Evolutionary conservation across 1,140 invertebrate species (phyloP).

Genomic region (Drosophila tani): DNA sequence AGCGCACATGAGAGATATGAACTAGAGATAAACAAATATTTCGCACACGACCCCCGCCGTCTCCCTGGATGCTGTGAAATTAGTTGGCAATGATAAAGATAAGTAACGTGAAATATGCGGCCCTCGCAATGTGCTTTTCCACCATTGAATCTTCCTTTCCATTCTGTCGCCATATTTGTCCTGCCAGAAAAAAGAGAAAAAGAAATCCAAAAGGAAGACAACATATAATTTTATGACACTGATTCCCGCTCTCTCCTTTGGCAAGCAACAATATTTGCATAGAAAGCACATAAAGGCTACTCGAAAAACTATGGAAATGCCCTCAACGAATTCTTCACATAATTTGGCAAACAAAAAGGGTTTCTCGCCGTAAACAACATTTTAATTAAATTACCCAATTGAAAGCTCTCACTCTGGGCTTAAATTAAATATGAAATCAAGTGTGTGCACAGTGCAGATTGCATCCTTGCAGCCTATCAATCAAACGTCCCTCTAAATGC

Average conservation of each 20-base stretch:
- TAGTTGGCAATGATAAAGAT: constrained; percentile 84
- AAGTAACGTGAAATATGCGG: constrained; percentile 83
- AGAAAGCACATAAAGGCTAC: constrained; percentile 72
- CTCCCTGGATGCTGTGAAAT: constrained; percentile 62
- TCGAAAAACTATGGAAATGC: constrained; percentile 63
- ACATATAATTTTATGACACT: constrained; percentile 77
- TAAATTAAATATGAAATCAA: constrained; percentile 73
- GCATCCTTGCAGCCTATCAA: constrained; percentile 39
- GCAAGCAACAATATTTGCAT: constrained; percentile 57
- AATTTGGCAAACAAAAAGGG: constrained; percentile 22
- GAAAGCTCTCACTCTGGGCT: constrained; percentile 44
- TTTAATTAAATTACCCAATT: constrained; percentile 68
- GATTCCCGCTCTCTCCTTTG: constrained; percentile 36
- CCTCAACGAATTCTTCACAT: constrained; percentile 32
- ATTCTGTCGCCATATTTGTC: constrained; percentile 76
- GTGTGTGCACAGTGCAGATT: constrained; percentile 59
- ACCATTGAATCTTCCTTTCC: constrained; percentile 70
- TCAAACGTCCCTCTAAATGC: constrained; percentile 65
- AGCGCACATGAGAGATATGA: constrained; percentile 81
- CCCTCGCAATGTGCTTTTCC: constrained; percentile 71
- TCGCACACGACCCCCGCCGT: constrained; percentile 43
- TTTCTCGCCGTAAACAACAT: constrained; percentile 25
- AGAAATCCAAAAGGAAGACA: constrained; percentile 49
- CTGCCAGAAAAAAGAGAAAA: constrained; percentile 36
- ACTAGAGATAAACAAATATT: constrained; percentile 84